phyloP scores from a whole-genome alignment of 2,113 vertebrate species.

The Parotia lawesii region DNA sequence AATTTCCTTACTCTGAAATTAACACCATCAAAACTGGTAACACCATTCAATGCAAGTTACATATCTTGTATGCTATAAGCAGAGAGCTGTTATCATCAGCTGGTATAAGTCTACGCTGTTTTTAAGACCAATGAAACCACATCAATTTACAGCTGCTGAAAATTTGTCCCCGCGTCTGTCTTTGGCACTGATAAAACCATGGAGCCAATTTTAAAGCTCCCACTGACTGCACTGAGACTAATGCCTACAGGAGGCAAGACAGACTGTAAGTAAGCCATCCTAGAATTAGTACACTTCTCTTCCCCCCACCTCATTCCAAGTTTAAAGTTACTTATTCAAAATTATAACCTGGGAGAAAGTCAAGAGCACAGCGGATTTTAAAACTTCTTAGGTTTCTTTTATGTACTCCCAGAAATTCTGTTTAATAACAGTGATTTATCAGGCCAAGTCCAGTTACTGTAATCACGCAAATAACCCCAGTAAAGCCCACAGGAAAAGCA shows the following conservation, averaged over 20 bases:
- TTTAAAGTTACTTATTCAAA: neutral
- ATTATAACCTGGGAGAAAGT: neutral
- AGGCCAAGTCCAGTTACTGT: neutral
- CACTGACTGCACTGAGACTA: rapidly evolving
- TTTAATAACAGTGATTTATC: neutral
- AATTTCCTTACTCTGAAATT: neutral
- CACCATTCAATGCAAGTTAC: neutral
- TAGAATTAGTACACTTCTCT: neutral
- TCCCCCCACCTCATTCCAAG: neutral
- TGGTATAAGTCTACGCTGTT: neutral
- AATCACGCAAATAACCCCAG: neutral
- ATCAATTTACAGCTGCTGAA: neutral
- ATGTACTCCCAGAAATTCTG: neutral
- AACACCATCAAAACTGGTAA: neutral
- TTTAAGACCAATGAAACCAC: neutral
- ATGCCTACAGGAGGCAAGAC: neutral
- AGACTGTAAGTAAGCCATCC: neutral
- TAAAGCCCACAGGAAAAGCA: neutral
- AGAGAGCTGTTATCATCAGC: neutral
- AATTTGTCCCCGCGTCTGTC: neutral
- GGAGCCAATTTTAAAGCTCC: neutral
- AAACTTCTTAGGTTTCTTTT: neutral
- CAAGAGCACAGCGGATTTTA: rapidly evolving
- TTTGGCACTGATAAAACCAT: neutral
- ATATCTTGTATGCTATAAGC: neutral